A percentile compares a stretch with the other conserved stretches of the same genome.
These are phyloP conservation scores for Lycophotia porphyrea DNA, from an alignment of 2,888 invertebrate genomes.

Conservation along the genomic window DNA sequence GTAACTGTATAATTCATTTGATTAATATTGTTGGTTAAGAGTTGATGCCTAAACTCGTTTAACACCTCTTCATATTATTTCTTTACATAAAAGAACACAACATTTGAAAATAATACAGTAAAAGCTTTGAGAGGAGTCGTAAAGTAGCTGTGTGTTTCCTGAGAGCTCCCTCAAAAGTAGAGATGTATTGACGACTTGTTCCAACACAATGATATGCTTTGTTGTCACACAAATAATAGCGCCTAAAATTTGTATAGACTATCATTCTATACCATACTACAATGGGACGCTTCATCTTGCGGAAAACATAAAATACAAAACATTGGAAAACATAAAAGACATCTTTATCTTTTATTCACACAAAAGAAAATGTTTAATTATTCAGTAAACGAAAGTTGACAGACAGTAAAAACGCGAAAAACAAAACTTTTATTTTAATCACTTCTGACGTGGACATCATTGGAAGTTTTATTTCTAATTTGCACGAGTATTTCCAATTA, in stretches of 20 bases:
- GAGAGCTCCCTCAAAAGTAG: constrained; percentile 33
- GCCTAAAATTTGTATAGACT: constrained; percentile 77
- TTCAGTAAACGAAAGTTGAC: constrained; percentile 38
- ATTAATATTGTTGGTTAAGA: constrained; percentile 4
- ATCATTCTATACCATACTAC: constrained; percentile 74
- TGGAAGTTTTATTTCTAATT: constrained; percentile 36
- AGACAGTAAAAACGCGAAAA: constrained; percentile 28
- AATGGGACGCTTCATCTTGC: constrained; percentile 73
- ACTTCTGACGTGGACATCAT: constrained; percentile 32
- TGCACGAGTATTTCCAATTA: constrained; percentile 38
- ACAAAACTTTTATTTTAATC: constrained; percentile 33
- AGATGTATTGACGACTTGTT: constrained; percentile 65
- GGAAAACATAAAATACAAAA: constrained; percentile 71
- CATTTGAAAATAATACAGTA: constrained; percentile 18
- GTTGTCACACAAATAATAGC: constrained; percentile 82
- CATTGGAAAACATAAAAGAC: constrained; percentile 54
- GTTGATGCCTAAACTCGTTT: not conserved
- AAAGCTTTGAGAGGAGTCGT: constrained; percentile 12
- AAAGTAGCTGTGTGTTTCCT: constrained; percentile 36
- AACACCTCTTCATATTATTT: not conserved
- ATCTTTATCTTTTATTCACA: constrained; percentile 32
- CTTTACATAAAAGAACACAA: not conserved
- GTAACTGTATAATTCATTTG: constrained; percentile 17
- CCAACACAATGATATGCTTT: constrained; percentile 78
- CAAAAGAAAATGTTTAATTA: constrained; percentile 53